Percentiles rank a stretch among this genome's conserved stretches.
Conservation (phyloP, 2,888 invertebrate genomes). For the Hermaeophaga mercurialis region DNA sequence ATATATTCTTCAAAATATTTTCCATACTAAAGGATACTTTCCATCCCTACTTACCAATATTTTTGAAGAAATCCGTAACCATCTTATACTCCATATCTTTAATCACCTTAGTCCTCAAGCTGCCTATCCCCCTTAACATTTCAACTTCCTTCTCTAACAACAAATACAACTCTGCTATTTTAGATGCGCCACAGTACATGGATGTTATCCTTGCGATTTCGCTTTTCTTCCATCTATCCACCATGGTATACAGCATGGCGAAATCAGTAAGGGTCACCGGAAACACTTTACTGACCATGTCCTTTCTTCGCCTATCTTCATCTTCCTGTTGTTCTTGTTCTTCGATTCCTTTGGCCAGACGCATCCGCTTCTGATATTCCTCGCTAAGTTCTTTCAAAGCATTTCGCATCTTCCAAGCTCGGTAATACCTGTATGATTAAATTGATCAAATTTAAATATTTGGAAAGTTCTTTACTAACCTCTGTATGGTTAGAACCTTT, state of each 20-base stretch:
- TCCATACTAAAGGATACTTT: too few relatives aligned
- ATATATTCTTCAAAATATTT: too few relatives aligned
- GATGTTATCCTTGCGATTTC: constrained; percentile 68
- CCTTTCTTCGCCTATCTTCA: constrained; percentile 61
- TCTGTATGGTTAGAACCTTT: constrained; percentile 66
- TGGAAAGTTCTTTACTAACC: constrained; percentile 43
- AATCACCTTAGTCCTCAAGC: constrained; percentile 66
- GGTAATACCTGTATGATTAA: constrained; percentile 58
- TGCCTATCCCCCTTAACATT: constrained; percentile 71
- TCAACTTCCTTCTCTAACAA: constrained; percentile 77
- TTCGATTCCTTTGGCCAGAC: constrained; percentile 62
- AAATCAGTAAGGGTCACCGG: constrained; percentile 76
- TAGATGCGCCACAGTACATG: constrained; percentile 69
- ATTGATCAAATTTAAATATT: background rate
- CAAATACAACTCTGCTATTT: constrained; percentile 71
- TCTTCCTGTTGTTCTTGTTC: constrained; percentile 58
- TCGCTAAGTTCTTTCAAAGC: constrained; percentile 59
- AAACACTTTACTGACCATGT: constrained; percentile 70
- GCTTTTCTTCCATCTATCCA: constrained; percentile 70
- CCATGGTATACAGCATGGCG: constrained; percentile 72
- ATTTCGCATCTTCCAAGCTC: constrained; percentile 63
- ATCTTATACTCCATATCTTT: constrained; percentile 66
- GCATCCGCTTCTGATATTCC: constrained; percentile 60
- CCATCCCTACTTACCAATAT: constrained; percentile 55
- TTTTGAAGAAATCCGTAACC: constrained; percentile 67